phyloP scores from a whole-genome alignment of 2,113 vertebrate species.

The Carettochelys insculpta region DNA sequence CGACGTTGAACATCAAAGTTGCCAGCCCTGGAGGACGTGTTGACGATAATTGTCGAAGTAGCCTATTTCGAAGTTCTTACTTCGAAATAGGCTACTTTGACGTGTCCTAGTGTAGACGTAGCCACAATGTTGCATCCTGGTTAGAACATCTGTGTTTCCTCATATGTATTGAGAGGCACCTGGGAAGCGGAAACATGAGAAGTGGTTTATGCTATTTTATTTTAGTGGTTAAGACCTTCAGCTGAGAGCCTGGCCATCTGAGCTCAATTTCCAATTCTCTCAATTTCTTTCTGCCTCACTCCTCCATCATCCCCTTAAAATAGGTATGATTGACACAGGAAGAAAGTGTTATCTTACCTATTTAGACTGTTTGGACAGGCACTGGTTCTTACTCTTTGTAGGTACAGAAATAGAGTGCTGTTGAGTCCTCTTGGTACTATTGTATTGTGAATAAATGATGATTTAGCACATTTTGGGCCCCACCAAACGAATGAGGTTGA shows the following conservation, averaged over 20 bases:
- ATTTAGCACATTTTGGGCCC: background rate
- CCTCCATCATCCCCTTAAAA: background rate
- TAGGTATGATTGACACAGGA: background rate
- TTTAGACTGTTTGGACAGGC: background rate
- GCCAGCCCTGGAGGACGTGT: too few relatives aligned
- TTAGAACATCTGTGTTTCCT: slow-evolving; percentile 24
- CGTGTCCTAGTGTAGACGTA: too few relatives aligned
- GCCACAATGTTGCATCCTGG: slow-evolving; percentile 2
- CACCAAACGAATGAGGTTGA: background rate
- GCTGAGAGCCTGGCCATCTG: slow-evolving; percentile 45
- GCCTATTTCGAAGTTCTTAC: too few relatives aligned
- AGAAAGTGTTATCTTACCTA: background rate
- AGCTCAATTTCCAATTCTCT: background rate
- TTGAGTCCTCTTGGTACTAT: background rate
- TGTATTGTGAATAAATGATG: background rate
- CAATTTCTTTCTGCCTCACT: background rate
- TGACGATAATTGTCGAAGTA: too few relatives aligned
- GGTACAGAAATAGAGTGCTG: background rate
- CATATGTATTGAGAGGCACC: background rate
- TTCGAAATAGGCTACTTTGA: too few relatives aligned
- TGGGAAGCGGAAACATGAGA: slow-evolving; percentile 1
- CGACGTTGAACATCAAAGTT: too few relatives aligned
- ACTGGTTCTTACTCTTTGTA: background rate
- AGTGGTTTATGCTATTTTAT: background rate
- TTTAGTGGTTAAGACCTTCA: slow-evolving; percentile 4